Conservation (phyloP, 2,113 vertebrate genomes). For the Plotosus lineatus region DNA sequence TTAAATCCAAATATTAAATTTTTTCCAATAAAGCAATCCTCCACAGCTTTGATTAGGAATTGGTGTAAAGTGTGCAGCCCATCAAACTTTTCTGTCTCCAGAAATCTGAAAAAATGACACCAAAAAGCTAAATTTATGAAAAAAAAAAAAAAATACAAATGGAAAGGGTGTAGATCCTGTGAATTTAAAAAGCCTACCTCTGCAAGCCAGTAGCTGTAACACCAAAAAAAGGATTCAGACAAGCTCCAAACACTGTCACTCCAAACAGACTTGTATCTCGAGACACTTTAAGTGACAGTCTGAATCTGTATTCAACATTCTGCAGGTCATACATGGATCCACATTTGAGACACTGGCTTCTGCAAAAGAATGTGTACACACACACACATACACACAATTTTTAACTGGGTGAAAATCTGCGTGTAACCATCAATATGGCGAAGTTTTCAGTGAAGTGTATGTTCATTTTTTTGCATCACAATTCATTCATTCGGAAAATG, state of each 20-base stretch:
- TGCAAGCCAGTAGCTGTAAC: slow-evolving; percentile 66
- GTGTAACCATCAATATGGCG: not conserved
- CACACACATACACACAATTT: not conserved
- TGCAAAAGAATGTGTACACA: slow-evolving; percentile 18
- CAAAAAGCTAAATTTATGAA: not conserved
- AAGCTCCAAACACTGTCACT: slow-evolving; percentile 70
- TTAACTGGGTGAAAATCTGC: not conserved
- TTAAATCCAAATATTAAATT: slow-evolving; percentile 81
- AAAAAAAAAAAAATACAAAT: not conserved
- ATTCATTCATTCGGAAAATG: too few species aligned
- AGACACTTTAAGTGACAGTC: slow-evolving; percentile 65
- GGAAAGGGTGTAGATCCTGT: not conserved
- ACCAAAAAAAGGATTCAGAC: slow-evolving; percentile 70
- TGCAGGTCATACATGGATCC: slow-evolving; percentile 60
- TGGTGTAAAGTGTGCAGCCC: slow-evolving; percentile 55
- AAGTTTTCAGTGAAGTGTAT: not conserved
- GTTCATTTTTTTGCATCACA: too few species aligned
- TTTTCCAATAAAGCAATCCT: slow-evolving; percentile 80
- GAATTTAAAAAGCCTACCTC: slow-evolving; percentile 52
- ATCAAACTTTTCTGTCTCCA: slow-evolving; percentile 53
- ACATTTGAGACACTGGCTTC: slow-evolving; percentile 65
- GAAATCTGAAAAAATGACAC: slow-evolving; percentile 28
- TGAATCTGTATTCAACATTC: slow-evolving; percentile 67
- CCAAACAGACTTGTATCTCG: slow-evolving; percentile 63
- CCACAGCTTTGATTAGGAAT: slow-evolving; percentile 73